Conservation (phyloP, 2,888 invertebrate genomes). For the Diplazon laetatorius region DNA sequence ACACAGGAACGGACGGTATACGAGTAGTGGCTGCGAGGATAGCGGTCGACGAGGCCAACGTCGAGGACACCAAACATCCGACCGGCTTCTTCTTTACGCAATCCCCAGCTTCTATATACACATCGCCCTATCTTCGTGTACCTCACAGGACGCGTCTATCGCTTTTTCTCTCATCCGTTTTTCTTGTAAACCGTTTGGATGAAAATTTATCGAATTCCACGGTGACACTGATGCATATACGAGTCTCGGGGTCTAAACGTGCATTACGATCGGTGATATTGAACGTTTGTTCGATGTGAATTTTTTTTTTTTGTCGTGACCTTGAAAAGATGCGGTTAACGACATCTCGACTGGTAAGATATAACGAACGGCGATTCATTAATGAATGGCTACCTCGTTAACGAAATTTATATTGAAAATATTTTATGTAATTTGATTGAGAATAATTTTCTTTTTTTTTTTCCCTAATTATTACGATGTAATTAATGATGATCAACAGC, state of each 20-base stretch:
- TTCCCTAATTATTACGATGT: not conserved
- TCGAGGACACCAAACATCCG: slow-evolving; percentile 57
- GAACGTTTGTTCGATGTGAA: not conserved
- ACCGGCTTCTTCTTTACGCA: slow-evolving; percentile 12
- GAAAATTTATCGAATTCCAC: slow-evolving; percentile 58
- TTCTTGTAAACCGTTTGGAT: slow-evolving; percentile 49
- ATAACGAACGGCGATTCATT: too few species aligned
- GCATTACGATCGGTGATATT: not conserved
- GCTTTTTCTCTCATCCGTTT: slow-evolving; percentile 12
- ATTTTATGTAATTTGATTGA: too few species aligned
- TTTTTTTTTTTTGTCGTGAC: not conserved
- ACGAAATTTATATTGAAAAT: too few species aligned
- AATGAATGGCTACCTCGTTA: too few species aligned
- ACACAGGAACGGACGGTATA: slow-evolving; percentile 76
- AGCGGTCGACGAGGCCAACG: slow-evolving; percentile 54
- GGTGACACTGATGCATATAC: slow-evolving; percentile 6
- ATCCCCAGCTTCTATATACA: slow-evolving; percentile 4
- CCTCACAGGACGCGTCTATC: slow-evolving; percentile 34
- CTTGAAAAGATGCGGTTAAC: too few species aligned
- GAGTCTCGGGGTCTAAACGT: not conserved
- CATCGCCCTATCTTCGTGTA: slow-evolving; percentile 28
- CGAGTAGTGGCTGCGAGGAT: slow-evolving; percentile 71
- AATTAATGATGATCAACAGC: not conserved
- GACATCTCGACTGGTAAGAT: not conserved
- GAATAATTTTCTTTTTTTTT: not conserved